Evolutionary conservation across 2,888 invertebrate species (phyloP), one percentile per base, ranked within the genome.

Genomic region (Caenorhabditis drosophilae): DNA sequence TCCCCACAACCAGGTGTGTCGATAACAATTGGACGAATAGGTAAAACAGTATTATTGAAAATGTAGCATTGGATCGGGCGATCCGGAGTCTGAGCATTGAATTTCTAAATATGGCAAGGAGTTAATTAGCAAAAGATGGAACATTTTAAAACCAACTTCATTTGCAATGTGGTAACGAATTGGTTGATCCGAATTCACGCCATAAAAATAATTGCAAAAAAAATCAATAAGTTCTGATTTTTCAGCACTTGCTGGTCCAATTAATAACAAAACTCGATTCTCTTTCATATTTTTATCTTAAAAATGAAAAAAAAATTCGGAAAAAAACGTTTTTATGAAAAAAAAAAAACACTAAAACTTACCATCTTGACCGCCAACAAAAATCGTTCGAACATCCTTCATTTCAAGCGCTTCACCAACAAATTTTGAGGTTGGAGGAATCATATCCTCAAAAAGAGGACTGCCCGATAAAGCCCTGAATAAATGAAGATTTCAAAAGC

Each of bases 161-260:
- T 75, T 57, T 9, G 77, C 75, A 54, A 77, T 77, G 41, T 73
- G 73, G 45, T 61, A 75, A 2, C 77, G 50, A 6, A 60, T 48
- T 15, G 47, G 46, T 26, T 59, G 48, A 20, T 62, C 58, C 15
- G 67, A 20, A 15, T 67, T 54, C 4, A 67, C 68, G 12, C 70
- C 76, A 58, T 77, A 77, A 48, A 76, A 77, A 56, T 66, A 67
- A 53, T 76, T 77, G 52, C 77, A 76, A 7, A 77, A 44, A 47
- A 76, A 76, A 42, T 77, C 77, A 34, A 77, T 75, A 16, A 77
- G 60, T 15, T 73, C 68, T 0, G 64, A 51, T 56, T 76, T 77
- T 7, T 70, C 68, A 20, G 71, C 60, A 20, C 68, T 68, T 9
- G 59, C 41, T 22, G 77, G 73, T 2, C 77, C 77, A 0, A 76